These are phyloP conservation scores for Sclerodermus sp. DNA, from an alignment of 2,888 invertebrate genomes.

Conservation along the genomic window DNA sequence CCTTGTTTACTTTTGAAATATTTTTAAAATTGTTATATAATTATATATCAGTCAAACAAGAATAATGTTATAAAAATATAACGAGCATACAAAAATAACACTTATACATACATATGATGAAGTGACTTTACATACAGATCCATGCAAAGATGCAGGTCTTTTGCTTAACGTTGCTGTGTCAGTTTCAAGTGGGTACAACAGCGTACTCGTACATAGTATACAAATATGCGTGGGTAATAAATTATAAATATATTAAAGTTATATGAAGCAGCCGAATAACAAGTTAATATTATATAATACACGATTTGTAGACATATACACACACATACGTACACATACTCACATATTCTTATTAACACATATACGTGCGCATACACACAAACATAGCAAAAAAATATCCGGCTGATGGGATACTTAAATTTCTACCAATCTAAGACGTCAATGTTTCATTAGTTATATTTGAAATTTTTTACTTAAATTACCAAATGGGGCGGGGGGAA, in stretches of 20 bases:
- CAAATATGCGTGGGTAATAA: conserved; percentile 25
- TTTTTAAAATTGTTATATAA: conserved; percentile 50
- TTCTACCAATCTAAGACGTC: conserved; percentile 25
- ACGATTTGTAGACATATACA: conserved; percentile 12
- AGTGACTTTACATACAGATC: conserved; percentile 21
- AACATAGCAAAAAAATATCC: conserved; percentile 18
- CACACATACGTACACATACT: no score
- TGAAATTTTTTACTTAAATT: no score
- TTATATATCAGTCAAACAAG: conserved; percentile 38
- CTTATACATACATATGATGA: conserved; percentile 26
- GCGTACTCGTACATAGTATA: conserved; percentile 15
- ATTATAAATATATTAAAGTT: conserved; percentile 25
- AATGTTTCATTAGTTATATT: no score
- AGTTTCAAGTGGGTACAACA: no score
- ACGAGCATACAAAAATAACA: conserved; percentile 34
- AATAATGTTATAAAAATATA: conserved; percentile 43
- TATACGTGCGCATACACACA: no score
- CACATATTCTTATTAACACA: no score
- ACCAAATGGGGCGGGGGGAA: no score
- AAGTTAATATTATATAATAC: conserved; percentile 10
- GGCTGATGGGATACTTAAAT: conserved; percentile 34
- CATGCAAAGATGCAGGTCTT: conserved; percentile 15
- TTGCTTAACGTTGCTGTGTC: no score
- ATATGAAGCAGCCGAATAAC: conserved; percentile 6
- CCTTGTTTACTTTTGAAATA: conserved; percentile 47